These are phyloP conservation scores for Galbula dea DNA, from an alignment of 2,113 vertebrate species.

Conservation along the genomic window DNA sequence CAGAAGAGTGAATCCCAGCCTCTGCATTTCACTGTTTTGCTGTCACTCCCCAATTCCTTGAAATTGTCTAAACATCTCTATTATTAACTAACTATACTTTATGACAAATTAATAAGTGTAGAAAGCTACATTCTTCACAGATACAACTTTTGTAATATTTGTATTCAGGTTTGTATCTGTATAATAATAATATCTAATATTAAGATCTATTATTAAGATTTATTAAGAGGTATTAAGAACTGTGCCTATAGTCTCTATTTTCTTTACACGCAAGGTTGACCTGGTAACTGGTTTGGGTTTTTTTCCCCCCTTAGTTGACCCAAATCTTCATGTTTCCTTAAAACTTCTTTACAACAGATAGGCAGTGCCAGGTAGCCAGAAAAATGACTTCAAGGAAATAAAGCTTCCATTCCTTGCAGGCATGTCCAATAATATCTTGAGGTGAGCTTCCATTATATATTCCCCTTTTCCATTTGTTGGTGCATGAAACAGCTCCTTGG, in stretches of 20 bases:
- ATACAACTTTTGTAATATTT: background rate
- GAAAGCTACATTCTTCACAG: background rate
- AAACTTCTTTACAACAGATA: background rate
- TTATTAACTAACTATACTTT: background rate
- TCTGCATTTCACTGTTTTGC: background rate
- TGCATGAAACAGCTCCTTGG: background rate
- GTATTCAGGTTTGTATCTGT: background rate
- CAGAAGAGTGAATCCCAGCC: background rate
- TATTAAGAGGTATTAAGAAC: background rate
- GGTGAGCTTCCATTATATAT: background rate
- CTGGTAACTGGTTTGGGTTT: background rate
- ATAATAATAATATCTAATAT: background rate
- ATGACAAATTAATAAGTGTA: background rate
- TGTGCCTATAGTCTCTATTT: background rate
- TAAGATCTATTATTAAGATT: background rate
- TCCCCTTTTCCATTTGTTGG: background rate
- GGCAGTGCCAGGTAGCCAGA: background rate
- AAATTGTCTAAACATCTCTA: background rate
- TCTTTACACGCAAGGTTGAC: background rate
- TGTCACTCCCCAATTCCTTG: background rate
- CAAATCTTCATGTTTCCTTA: background rate
- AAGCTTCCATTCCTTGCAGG: background rate
- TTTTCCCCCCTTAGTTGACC: background rate
- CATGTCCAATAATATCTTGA: background rate
- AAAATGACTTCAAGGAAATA: background rate